A percentile compares a stretch with the other conserved stretches of the same genome.
phyloP scores from a whole-genome alignment of 2,888 invertebrate genomes.

The Acleris holmiana region DNA sequence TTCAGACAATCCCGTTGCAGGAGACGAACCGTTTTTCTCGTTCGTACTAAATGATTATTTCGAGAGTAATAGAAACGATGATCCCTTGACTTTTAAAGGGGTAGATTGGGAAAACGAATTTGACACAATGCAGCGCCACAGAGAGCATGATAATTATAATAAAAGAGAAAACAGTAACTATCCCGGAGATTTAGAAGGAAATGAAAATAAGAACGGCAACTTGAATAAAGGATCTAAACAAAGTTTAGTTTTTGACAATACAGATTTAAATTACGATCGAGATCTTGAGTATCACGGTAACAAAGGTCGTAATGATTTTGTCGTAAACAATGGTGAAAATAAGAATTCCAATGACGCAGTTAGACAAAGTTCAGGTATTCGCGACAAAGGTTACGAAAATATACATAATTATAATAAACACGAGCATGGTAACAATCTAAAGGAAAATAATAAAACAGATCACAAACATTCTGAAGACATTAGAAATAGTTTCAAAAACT shows the following conservation, averaged over 20 bases:
- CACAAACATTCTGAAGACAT: slow-evolving; percentile 51
- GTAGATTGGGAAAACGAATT: slow-evolving; percentile 63
- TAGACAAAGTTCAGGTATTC: slow-evolving; percentile 42
- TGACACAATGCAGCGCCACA: slow-evolving; percentile 45
- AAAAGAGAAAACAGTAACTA: slow-evolving; percentile 50
- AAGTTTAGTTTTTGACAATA: no score
- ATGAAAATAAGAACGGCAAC: neutral
- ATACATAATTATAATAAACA: slow-evolving; percentile 50
- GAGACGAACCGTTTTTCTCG: slow-evolving; percentile 67
- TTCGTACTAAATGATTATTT: slow-evolving; percentile 68
- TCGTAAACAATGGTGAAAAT: neutral
- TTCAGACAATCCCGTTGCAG: slow-evolving; percentile 62
- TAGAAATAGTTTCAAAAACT: slow-evolving; percentile 61
- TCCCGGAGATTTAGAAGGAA: slow-evolving; percentile 28
- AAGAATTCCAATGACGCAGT: slow-evolving; percentile 12
- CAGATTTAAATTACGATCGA: no score
- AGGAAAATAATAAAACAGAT: slow-evolving; percentile 47
- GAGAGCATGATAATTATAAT: slow-evolving; percentile 43
- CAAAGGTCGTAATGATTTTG: neutral
- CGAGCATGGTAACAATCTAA: slow-evolving; percentile 48
- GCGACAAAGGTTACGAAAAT: slow-evolving; percentile 46
- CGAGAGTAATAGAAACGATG: slow-evolving; percentile 60
- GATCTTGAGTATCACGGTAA: no score
- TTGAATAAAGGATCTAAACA: no score
- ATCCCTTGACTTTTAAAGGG: slow-evolving; percentile 62